Conservation (phyloP, 2,888 invertebrate genomes). For the Phymatocera aterrima region DNA sequence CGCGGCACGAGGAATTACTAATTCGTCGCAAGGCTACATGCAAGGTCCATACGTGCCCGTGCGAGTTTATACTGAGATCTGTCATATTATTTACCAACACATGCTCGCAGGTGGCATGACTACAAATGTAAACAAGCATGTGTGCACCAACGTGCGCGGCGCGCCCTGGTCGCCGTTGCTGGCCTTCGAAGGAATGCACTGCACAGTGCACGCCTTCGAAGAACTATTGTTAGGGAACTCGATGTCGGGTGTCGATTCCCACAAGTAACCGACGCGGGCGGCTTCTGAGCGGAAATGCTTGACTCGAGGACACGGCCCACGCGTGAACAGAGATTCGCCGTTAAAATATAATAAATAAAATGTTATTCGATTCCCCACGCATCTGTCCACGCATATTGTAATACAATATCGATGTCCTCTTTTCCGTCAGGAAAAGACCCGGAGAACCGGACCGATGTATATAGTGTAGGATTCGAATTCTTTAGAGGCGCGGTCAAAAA, state of each 20-base stretch:
- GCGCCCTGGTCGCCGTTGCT: conserved; percentile 1
- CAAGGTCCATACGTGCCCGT: conserved; percentile 27
- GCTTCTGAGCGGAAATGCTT: conserved; percentile 17
- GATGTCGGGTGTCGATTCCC: conserved; percentile 15
- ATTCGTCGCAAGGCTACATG: conserved; percentile 37
- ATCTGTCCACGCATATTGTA: background rate
- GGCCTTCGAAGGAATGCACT: conserved; percentile 45
- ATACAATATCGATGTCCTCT: too few relatives aligned
- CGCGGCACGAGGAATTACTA: conserved; percentile 27
- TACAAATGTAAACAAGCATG: background rate
- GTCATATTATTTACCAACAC: background rate
- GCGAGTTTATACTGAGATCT: background rate
- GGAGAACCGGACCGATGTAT: too few relatives aligned
- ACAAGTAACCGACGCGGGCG: background rate
- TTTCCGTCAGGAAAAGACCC: too few relatives aligned
- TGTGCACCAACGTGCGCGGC: background rate
- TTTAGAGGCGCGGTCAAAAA: background rate
- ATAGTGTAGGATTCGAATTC: too few relatives aligned
- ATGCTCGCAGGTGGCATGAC: background rate
- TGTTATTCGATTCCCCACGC: background rate
- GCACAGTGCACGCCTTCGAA: conserved; percentile 11
- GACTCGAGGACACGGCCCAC: conserved; percentile 19
- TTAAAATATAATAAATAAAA: background rate
- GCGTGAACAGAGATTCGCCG: background rate
- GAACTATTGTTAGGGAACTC: conserved; percentile 32